These are phyloP conservation scores for Pampus argenteus DNA, from an alignment of 2,797 vertebrate genomes.

Conservation along the genomic window DNA sequence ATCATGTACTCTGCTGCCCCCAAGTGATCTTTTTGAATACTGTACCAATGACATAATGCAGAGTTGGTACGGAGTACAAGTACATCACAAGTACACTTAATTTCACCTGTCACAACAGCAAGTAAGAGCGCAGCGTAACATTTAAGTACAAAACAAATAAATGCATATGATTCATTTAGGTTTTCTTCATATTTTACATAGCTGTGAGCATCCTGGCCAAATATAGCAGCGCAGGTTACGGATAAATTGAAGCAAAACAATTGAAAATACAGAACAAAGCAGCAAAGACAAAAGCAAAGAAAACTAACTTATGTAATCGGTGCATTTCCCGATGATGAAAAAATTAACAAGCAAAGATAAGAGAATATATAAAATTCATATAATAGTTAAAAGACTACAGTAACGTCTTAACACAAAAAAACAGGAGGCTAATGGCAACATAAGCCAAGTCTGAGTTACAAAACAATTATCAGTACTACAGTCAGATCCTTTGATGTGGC, in stretches of 20 bases:
- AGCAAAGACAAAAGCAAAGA: background rate
- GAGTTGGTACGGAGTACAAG: background rate
- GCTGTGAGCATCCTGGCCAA: background rate
- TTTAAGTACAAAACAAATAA: background rate
- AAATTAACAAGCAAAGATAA: background rate
- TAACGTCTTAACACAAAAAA: background rate
- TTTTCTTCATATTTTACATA: background rate
- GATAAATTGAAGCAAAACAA: background rate
- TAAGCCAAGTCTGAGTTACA: background rate
- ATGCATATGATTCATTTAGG: background rate
- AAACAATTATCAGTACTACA: background rate
- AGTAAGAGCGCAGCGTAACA: background rate
- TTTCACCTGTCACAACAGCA: no score
- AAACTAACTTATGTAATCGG: accelerated
- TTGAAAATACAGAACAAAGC: background rate
- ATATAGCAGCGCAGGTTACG: background rate
- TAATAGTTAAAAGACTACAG: background rate
- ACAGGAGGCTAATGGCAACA: background rate
- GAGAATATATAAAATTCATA: background rate
- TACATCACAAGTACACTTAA: no score
- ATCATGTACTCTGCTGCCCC: slow-evolving; percentile 69
- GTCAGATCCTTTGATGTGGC: background rate
- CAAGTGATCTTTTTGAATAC: slow-evolving; percentile 49
- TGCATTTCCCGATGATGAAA: background rate
- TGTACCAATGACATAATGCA: background rate